These are phyloP conservation scores for Hirudo medicinalis DNA, from an alignment of 1,140 invertebrate species.

Conservation along the genomic window DNA sequence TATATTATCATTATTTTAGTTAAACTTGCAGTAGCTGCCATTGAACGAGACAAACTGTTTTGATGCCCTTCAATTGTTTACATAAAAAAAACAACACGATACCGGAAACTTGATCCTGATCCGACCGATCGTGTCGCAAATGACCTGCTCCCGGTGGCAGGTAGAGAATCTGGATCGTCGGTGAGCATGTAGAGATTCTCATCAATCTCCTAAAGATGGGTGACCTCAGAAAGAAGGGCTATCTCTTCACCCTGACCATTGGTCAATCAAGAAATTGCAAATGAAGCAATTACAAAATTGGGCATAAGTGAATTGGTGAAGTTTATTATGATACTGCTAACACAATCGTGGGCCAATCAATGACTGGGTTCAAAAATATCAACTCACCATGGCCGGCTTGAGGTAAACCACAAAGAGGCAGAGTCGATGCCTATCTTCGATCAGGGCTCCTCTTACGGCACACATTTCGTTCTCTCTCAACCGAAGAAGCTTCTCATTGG, in stretches of 20 bases:
- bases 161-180: constrained; percentile 14
- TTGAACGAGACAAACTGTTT: too few relatives aligned
- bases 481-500: constrained; percentile 68
- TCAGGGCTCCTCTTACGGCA: constrained; percentile 69
- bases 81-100: too few relatives aligned
- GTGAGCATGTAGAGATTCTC: constrained; percentile 20
- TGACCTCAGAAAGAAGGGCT: constrained; percentile 17
- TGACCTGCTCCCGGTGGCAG: constrained; percentile 60
- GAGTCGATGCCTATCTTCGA: constrained; percentile 82
- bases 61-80: too few relatives aligned
- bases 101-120: neutral
- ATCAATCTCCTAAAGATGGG: constrained; percentile 21
- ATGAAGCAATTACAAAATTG: too few relatives aligned
- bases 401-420: constrained; percentile 79
- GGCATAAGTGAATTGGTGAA: neutral
- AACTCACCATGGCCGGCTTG: constrained; percentile 73
- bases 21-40: too few relatives aligned
- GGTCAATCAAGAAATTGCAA: neutral
- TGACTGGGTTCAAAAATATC: neutral
- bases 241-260: constrained; percentile 19
- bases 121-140: constrained; percentile 55
- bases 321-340: too few relatives aligned
- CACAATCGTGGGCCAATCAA: too few relatives aligned
- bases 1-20: too few relatives aligned
- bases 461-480: constrained; percentile 83